A percentile compares a stretch with the other conserved stretches of the same genome.
Evolutionary conservation across 1,140 invertebrate species (phyloP).

Genomic region (Papilio machaon): DNA sequence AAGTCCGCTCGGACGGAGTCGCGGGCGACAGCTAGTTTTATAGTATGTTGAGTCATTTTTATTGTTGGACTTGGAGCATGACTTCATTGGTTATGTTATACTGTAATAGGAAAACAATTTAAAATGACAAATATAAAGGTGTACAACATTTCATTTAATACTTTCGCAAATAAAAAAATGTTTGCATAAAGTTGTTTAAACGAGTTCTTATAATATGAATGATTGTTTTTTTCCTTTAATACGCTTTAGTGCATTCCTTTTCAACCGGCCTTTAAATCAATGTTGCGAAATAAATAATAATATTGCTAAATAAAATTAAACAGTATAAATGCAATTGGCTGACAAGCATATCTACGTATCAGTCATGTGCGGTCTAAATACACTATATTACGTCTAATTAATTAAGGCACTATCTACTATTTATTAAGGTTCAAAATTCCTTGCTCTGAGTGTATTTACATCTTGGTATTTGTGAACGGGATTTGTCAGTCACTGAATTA

Average conservation of each 20-base stretch:
- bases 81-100: no score
- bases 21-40: no score
- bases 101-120: neutral
- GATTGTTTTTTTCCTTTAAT: constrained; percentile 6
- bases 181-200: no score
- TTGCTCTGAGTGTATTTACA: constrained; percentile 1
- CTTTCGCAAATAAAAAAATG: no score
- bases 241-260: constrained; percentile 40
- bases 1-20: no score
- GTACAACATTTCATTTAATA: neutral
- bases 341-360: constrained; percentile 51
- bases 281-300: constrained; percentile 27
- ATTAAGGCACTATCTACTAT: constrained; percentile 26
- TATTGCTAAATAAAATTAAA: constrained; percentile 34
- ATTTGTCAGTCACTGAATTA: constrained; percentile 68
- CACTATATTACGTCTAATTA: neutral
- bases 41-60: no score
- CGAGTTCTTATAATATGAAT: neutral
- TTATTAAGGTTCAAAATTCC: constrained; percentile 27
- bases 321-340: constrained; percentile 39
- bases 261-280: neutral
- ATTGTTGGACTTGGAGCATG: no score
- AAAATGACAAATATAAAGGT: constrained; percentile 30
- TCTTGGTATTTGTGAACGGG: constrained; percentile 46
- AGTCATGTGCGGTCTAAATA: constrained; percentile 42